A percentile compares a stretch with the other conserved stretches of the same genome.
These are phyloP conservation scores for Vulpes lagopus DNA, from an alignment of 2,113 vertebrate species.

Conservation along the genomic window DNA sequence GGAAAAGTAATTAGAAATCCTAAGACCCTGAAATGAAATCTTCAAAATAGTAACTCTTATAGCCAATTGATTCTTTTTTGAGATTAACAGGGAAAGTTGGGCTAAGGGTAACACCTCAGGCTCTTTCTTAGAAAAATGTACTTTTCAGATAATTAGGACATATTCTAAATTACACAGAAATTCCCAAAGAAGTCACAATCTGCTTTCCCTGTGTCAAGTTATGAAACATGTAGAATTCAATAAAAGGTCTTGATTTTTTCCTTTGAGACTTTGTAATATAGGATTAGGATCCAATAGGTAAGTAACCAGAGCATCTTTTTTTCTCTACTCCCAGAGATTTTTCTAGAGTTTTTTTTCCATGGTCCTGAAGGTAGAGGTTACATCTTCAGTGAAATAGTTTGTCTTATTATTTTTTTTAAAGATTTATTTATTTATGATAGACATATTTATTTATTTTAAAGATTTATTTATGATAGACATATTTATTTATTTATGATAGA, in stretches of 20 bases:
- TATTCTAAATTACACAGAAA: not conserved
- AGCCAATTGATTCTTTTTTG: not conserved
- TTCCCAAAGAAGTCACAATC: not conserved
- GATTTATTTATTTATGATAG: no score
- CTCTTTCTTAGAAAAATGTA: not conserved
- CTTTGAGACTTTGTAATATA: not conserved
- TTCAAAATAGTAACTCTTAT: not conserved
- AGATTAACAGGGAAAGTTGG: not conserved
- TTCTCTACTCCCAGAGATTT: not conserved
- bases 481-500: no score
- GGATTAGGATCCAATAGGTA: no score
- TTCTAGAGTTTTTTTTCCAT: not conserved
- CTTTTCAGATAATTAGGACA: not conserved
- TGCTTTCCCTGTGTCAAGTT: not conserved
- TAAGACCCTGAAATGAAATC: slow-evolving; percentile 19
- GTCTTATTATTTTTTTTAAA: no score
- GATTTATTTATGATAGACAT: no score
- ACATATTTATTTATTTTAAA: no score
- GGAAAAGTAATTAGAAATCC: slow-evolving; percentile 9
- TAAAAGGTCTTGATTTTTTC: not conserved
- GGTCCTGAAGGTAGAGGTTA: not conserved
- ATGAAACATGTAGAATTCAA: not conserved
- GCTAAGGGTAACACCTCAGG: not conserved
- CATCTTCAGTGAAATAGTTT: not conserved
- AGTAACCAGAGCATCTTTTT: not conserved